Evolutionary conservation across 2,113 vertebrate genomes (phyloP), one percentile per base, ranked within the genome.

Genomic region (Leucopternis melanops): DNA sequence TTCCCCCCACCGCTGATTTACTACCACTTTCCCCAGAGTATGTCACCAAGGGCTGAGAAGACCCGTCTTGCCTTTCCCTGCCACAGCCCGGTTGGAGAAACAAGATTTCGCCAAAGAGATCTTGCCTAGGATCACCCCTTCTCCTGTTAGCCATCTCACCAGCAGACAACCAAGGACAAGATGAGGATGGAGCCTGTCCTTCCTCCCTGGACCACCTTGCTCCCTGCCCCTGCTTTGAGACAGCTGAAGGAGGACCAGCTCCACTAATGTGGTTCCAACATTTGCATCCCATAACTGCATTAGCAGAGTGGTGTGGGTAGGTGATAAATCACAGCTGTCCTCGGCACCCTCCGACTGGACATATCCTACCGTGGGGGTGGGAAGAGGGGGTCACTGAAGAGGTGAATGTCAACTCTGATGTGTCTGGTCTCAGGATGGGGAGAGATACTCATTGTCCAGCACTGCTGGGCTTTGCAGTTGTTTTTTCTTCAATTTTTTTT

Each of bases 321-420:
- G 26, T 69, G 34, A 34, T 58, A 52, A 38, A 61, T 7, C 8
- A 23, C 34, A 27, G 10, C 18, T 16, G 31, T 45, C 5, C 26
- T 59, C 72, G 16, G 29, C 25, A 38, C 3, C 7, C 12, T 80
- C 50, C 1, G 2, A 15, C 44, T 42, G 15, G 69, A 61, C 23
- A 21, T 17, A 34, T 26, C 31, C 22, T 50, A 32, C 17, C 1
- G 3, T 57, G 32, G 1, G 0, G 7, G 18, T 18, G 11, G 58
- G 31, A 65, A 86, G 31, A 50, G 20, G 3, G 4, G 17, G 1
- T 57, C 47, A 21, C 10, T 75, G 66, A 72, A 29, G 32, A 13
- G 10, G 9, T 26, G 25, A 34, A 34, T 54, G 4, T 49, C 50
- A 65, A 6, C 12, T 42, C 9, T 22, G n/a, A 19, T n/a, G 5